A percentile compares a stretch with the other conserved stretches of the same genome.
phyloP scores from a whole-genome alignment of 2,113 vertebrate genomes.

The Rhabdomys dilectus region DNA sequence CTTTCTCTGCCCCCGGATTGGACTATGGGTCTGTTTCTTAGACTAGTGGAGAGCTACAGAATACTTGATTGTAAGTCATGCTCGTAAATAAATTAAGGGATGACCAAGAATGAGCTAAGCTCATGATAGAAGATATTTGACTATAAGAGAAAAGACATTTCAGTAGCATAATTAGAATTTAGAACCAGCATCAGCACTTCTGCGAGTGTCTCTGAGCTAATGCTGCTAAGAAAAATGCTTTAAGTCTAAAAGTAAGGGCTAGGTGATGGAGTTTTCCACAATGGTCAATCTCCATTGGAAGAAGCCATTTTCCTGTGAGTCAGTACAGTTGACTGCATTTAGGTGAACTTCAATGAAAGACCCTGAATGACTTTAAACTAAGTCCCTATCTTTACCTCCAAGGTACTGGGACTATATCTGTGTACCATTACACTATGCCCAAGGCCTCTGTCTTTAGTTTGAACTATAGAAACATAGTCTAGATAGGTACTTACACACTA shows the following conservation, averaged over 20 bases:
- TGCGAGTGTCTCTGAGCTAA: neutral
- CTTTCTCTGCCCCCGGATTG: neutral
- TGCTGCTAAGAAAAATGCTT: slow-evolving; percentile 6
- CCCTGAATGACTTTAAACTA: neutral
- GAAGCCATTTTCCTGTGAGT: slow-evolving; percentile 59
- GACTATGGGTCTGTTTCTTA: neutral
- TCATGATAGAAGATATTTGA: neutral
- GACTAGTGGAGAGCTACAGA: neutral
- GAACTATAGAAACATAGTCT: slow-evolving; percentile 48
- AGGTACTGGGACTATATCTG: no score
- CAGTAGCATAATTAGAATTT: neutral
- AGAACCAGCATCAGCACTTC: neutral
- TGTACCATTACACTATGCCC: neutral
- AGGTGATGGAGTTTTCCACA: neutral
- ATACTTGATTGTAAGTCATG: neutral
- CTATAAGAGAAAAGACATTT: neutral
- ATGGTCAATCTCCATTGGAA: neutral
- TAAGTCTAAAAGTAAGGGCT: slow-evolving; percentile 56
- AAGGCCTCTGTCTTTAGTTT: slow-evolving; percentile 36
- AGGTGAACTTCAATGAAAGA: slow-evolving; percentile 69
- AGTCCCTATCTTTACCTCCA: no score
- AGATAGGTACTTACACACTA: slow-evolving; percentile 4
- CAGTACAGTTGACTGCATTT: slow-evolving; percentile 70
- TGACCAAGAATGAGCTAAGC: neutral
- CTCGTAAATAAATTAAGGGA: neutral